phyloP scores from a whole-genome alignment of 2,797 vertebrate genomes.

The Oryzias sinensis region DNA sequence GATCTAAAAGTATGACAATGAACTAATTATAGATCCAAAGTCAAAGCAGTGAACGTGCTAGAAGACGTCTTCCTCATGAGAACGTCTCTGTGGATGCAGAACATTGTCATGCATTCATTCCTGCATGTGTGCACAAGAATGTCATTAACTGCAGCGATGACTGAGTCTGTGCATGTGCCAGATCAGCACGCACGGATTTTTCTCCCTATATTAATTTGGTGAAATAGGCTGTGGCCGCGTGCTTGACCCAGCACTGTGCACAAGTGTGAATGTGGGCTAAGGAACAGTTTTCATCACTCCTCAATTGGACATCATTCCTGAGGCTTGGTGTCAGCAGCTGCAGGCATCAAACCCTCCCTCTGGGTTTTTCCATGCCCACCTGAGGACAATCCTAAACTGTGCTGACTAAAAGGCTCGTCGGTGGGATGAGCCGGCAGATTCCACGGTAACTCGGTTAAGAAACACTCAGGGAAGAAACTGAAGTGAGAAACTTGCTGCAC shows the following conservation, averaged over 20 bases:
- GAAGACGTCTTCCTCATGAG: background rate
- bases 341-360: constrained; percentile 37
- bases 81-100: background rate
- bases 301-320: constrained; percentile 60
- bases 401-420: constrained; percentile 17
- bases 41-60: background rate
- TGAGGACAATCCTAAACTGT: constrained; percentile 9
- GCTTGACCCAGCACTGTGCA: constrained; percentile 9
- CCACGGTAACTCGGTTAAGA: constrained; percentile 1
- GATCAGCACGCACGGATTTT: constrained; percentile 6
- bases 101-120: constrained; percentile 21
- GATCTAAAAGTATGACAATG: background rate
- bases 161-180: constrained; percentile 48
- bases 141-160: constrained; percentile 65
- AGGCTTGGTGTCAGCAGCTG: constrained; percentile 25
- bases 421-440: constrained; percentile 12
- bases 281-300: constrained; percentile 63
- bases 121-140: constrained; percentile 59
- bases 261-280: constrained; percentile 23
- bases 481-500: constrained; percentile 5
- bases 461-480: background rate
- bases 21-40: background rate
- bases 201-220: constrained; percentile 31
- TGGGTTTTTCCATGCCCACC: constrained; percentile 17
- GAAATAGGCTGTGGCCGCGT: constrained; percentile 34